Base-by-base conservation (phyloP, 2,113 vertebrate genomes). In the Ptychochromis oligacanthus region DNA sequence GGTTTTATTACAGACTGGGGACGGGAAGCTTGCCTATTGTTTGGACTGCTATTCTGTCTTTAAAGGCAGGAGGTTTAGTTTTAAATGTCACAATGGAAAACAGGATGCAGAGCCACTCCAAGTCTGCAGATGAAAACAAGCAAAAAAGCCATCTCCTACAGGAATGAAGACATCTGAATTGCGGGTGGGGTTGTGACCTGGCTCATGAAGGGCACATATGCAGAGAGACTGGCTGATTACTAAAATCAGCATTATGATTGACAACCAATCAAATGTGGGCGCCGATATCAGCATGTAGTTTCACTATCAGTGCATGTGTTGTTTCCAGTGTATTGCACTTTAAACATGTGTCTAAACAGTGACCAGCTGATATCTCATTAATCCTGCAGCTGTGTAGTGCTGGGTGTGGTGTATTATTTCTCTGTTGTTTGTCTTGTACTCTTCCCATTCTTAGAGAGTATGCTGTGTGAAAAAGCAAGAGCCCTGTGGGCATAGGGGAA, bases 21-120 rank as follows among this genome's bases (percentile, higher is more conserved):
- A 90, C 65, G 38, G 87, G 77, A 92, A 86, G 79, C 86, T 79
- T 31, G 60, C 70, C 80, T 76, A 89, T 93, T 95, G 93, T 94
- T 93, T 82, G 52, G 75, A 58, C 43, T 87, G 40, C 56, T 84
- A 36, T 57, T 70, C 43, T 70, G 4, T 76, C 54, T 75, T 65
- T 65, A 76, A 75, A 80, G 43, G 43, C 75, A 26, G 75, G 58
- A 59, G 40, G 70, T 49, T 81, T 65, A 79, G 36, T 26, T 31
- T 56, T 82, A 88, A 82, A 79, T 92, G 88, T 90, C 61, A 49
- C 52, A 56, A 36, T 86, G 85, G 57, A 88, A 93, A 89, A 92
- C 95, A 93, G 94, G 92, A 94, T 88, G 79, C 57, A 31, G 52
- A 90, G 72, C 74, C 79, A 85, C 13, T 76, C 14, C 56, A 46